phyloP scores from a whole-genome alignment of 2,888 invertebrate species.

The Nymphalis c-album region DNA sequence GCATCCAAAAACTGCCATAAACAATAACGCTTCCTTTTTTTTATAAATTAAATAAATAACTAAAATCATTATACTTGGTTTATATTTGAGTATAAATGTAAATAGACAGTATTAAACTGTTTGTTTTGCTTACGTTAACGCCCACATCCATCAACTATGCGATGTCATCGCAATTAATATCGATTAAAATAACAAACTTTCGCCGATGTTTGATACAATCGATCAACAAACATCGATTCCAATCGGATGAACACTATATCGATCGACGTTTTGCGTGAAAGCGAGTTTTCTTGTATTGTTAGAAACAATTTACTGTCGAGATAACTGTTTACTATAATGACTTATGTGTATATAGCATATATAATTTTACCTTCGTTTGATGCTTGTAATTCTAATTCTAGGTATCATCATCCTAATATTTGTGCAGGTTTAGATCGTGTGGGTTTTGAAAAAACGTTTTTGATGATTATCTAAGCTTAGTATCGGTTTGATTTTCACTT shows the following conservation, averaged over 20 bases:
- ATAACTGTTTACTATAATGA: neutral
- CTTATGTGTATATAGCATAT: neutral
- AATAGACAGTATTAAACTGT: neutral
- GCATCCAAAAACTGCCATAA: too few species aligned
- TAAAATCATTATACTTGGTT: too few species aligned
- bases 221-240: slow-evolving; percentile 29
- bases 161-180: slow-evolving; percentile 24
- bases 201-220: slow-evolving; percentile 30
- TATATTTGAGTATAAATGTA: neutral
- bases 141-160: slow-evolving; percentile 4
- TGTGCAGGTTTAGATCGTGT: too few species aligned
- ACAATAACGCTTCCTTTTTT: too few species aligned
- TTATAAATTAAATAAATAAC: too few species aligned
- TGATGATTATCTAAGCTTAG: too few species aligned
- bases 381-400: too few species aligned
- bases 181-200: slow-evolving; percentile 27
- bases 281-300: slow-evolving; percentile 17
- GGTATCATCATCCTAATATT: too few species aligned
- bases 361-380: neutral
- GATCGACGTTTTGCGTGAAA: slow-evolving; percentile 27
- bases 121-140: neutral
- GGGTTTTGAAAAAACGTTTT: too few species aligned
- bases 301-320: neutral
- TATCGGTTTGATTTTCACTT: too few species aligned
- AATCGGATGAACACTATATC: slow-evolving; percentile 26